These are phyloP conservation scores for Boleophthalmus pectinirostris DNA, from an alignment of 2,113 vertebrate species.

Conservation along the genomic window DNA sequence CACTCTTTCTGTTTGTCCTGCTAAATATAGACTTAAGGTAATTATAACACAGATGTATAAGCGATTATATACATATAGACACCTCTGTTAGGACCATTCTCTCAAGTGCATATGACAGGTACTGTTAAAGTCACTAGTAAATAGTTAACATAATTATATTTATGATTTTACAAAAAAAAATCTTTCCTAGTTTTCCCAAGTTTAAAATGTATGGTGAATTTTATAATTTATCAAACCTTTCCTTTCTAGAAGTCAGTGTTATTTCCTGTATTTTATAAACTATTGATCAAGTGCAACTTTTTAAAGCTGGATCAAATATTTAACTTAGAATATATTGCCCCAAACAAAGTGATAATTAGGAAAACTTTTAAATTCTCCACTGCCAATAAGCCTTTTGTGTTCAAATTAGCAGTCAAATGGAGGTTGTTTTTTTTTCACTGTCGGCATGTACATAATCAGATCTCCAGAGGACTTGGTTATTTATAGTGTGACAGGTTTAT, in stretches of 20 bases:
- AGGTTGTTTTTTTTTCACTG: conserved; percentile 43
- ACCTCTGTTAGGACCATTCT: conserved; percentile 15
- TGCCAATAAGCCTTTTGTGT: conserved; percentile 3
- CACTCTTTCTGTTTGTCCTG: conserved; percentile 41
- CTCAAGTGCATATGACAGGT: conserved; percentile 8
- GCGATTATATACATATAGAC: conserved; percentile 18
- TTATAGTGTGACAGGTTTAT: conserved; percentile 67
- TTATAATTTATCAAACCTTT: too few relatives aligned
- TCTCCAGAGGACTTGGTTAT: conserved; percentile 60
- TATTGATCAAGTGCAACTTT: too few relatives aligned
- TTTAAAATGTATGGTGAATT: too few relatives aligned
- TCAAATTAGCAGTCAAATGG: conserved; percentile 44
- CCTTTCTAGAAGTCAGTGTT: too few relatives aligned
- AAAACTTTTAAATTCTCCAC: not conserved
- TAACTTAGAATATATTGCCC: too few relatives aligned
- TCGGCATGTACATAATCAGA: conserved; percentile 64
- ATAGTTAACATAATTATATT: too few relatives aligned
- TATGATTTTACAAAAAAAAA: too few relatives aligned
- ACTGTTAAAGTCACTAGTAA: too few relatives aligned
- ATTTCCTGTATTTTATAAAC: too few relatives aligned
- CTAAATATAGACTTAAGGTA: conserved; percentile 28
- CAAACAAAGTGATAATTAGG: too few relatives aligned
- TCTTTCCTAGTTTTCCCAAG: too few relatives aligned
- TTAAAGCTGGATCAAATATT: too few relatives aligned
- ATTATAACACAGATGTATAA: conserved; percentile 44